phyloP scores from a whole-genome alignment of 1,140 invertebrate species.

The Aricia agestis region DNA sequence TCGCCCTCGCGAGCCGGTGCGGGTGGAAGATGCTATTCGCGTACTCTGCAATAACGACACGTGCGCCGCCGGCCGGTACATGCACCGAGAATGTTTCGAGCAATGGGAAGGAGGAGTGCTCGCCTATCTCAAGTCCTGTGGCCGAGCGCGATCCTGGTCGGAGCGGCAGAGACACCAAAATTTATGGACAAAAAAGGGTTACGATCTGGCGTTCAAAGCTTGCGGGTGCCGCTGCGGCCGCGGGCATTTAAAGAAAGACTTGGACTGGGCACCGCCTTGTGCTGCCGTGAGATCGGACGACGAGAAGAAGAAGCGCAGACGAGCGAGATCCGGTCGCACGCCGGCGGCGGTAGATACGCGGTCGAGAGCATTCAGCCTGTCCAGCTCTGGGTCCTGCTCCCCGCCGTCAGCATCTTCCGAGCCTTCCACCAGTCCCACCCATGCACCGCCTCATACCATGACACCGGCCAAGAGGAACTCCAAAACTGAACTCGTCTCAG shows the following conservation, averaged over 20 bases:
- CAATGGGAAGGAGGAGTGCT: slow-evolving; percentile 93
- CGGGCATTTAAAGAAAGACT: slow-evolving; percentile 95
- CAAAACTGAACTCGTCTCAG: slow-evolving; percentile 88
- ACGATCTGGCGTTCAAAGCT: slow-evolving; percentile 94
- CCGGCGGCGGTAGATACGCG: slow-evolving; percentile 82
- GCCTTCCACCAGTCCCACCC: slow-evolving; percentile 70
- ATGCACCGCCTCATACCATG: slow-evolving; percentile 63
- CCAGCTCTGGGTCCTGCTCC: slow-evolving; percentile 78
- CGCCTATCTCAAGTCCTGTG: slow-evolving; percentile 91
- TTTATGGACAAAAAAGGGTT: slow-evolving; percentile 98
- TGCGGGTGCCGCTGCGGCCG: slow-evolving; percentile 92
- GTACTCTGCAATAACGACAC: slow-evolving; percentile 97
- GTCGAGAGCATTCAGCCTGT: slow-evolving; percentile 83
- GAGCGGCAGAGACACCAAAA: slow-evolving; percentile 95
- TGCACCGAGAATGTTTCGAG: slow-evolving; percentile 97
- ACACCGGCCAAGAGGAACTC: slow-evolving; percentile 82
- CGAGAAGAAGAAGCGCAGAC: slow-evolving; percentile 80
- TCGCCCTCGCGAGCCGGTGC: slow-evolving; percentile 82
- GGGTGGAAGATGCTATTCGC: slow-evolving; percentile 84
- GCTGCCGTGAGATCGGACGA: slow-evolving; percentile 79
- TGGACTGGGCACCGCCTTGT: slow-evolving; percentile 90
- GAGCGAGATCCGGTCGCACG: slow-evolving; percentile 81
- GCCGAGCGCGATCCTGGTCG: slow-evolving; percentile 93
- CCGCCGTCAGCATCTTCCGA: slow-evolving; percentile 66
- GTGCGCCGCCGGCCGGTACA: slow-evolving; percentile 90